Conservation (phyloP, 2,113 vertebrate genomes). For the Hassar affinis region DNA sequence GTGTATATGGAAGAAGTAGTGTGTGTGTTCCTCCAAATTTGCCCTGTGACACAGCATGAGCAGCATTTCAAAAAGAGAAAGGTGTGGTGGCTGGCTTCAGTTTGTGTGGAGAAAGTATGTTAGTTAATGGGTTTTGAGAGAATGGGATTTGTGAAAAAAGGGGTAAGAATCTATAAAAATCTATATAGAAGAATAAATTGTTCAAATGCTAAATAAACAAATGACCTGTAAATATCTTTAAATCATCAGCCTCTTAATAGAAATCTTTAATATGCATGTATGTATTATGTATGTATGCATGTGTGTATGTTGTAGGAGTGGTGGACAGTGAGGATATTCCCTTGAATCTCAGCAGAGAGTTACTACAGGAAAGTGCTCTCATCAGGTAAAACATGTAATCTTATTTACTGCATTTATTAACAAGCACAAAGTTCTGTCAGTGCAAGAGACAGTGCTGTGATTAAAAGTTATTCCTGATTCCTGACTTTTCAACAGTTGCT, state of each 20-base stretch:
- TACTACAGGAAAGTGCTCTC: conserved; percentile 91
- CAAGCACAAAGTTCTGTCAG: too few relatives aligned
- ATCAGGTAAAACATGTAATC: conserved; percentile 77
- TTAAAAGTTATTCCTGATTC: neutral
- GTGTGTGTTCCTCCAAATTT: too few relatives aligned
- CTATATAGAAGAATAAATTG: neutral
- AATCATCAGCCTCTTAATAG: too few relatives aligned
- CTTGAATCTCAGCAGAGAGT: conserved; percentile 94
- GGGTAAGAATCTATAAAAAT: too few relatives aligned
- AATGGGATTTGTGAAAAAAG: too few relatives aligned
- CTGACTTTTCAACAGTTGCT: neutral
- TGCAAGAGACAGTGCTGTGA: neutral
- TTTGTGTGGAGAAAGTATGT: neutral
- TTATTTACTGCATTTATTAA: neutral
- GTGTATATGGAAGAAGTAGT: too few relatives aligned
- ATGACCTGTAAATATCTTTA: too few relatives aligned
- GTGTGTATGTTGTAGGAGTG: conserved; percentile 75
- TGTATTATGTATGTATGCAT: neutral
- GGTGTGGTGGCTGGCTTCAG: too few relatives aligned
- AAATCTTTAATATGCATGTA: neutral
- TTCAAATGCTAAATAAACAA: too few relatives aligned
- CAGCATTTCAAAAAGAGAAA: too few relatives aligned
- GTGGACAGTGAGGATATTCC: conserved; percentile 99
- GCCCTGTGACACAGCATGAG: too few relatives aligned
- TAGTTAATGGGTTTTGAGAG: neutral